These are phyloP conservation scores for Glossophaga mutica DNA, from an alignment of 2,797 vertebrate species.

Conservation along the genomic window DNA sequence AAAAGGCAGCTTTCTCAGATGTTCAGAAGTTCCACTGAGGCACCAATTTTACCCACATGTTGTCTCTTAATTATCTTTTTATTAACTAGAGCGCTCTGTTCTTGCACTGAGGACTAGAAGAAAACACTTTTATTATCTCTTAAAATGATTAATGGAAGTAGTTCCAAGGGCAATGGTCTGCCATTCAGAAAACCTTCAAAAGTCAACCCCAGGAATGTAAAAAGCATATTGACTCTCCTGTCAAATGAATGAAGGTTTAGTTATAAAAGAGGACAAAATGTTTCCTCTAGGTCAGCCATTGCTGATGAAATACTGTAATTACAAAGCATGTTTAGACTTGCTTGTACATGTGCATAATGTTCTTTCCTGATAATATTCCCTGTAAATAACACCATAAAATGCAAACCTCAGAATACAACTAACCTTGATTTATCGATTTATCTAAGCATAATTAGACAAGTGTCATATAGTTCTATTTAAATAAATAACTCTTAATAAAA, in stretches of 20 bases:
- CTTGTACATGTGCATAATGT: not conserved
- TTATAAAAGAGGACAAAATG: not conserved
- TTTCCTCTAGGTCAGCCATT: not conserved
- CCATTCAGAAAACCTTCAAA: not conserved
- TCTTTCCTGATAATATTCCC: not conserved
- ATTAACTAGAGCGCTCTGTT: conserved; percentile 52
- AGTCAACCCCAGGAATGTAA: not conserved
- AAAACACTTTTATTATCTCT: not conserved
- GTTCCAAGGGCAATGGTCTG: not conserved
- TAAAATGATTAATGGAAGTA: not conserved
- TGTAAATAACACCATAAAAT: not conserved
- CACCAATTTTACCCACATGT: not conserved
- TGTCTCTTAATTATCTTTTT: conserved; percentile 49
- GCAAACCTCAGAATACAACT: not conserved
- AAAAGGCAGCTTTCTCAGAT: not conserved
- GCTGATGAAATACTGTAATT: not conserved
- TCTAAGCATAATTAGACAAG: not conserved
- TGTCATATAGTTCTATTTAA: not conserved
- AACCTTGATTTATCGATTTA: not conserved
- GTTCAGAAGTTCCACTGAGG: conserved; percentile 36
- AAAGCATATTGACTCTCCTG: not conserved
- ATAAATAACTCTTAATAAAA: not conserved
- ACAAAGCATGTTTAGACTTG: not conserved
- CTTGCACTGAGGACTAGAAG: not conserved
- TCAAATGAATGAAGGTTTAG: not conserved